Conservation (phyloP, 2,888 invertebrate species). For the Orthosia gothica region DNA sequence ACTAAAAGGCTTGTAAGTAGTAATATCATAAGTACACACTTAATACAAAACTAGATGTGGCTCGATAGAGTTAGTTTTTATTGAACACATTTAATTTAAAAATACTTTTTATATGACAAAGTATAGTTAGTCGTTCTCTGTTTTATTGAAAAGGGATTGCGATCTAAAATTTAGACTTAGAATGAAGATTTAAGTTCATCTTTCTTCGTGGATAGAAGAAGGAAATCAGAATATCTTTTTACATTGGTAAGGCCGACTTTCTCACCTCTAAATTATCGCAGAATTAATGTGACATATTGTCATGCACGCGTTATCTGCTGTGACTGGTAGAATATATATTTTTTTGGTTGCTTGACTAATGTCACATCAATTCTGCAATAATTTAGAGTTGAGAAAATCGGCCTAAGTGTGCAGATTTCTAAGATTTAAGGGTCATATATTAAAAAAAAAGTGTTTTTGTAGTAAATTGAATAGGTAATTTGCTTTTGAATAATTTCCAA, state of each 20-base stretch:
- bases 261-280: too few species aligned
- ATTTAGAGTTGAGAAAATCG: too few species aligned
- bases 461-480: neutral
- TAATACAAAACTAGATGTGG: conserved; percentile 55
- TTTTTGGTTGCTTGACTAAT: too few species aligned
- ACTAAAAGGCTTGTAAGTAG: conserved; percentile 67
- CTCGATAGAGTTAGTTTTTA: conserved; percentile 48
- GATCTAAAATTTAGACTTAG: too few species aligned
- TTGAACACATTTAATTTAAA: conserved; percentile 28
- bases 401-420: neutral
- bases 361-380: too few species aligned
- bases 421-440: neutral
- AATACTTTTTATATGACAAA: neutral
- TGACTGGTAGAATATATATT: too few species aligned
- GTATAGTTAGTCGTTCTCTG: neutral
- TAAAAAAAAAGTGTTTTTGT: neutral
- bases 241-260: too few species aligned
- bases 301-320: too few species aligned
- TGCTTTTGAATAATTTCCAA: conserved; percentile 5
- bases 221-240: neutral
- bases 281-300: too few species aligned
- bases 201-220: neutral
- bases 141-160: neutral
- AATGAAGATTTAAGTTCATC: too few species aligned
- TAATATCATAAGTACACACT: conserved; percentile 56